Base-by-base conservation (phyloP, 2,797 vertebrate species). In the Spea hammondii region DNA sequence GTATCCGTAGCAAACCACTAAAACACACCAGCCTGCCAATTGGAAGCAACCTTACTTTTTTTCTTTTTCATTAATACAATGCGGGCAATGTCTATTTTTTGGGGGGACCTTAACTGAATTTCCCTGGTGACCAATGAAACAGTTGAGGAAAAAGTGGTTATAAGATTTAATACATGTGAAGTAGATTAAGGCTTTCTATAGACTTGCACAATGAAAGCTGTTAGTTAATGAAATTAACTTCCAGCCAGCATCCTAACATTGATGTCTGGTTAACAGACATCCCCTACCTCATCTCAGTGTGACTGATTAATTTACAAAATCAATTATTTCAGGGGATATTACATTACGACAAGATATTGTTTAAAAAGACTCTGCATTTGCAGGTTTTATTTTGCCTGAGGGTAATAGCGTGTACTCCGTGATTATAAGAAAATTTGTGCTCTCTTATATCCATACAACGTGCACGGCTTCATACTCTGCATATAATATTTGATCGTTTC, bases 1-100 rank as follows among this genome's bases (percentile, higher is more conserved):
- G 91, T 91, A 92, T 91, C 90, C 90, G 90, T 93, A 93, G 93
- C 92, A 93, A 93, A 93, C 91, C 92, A 92, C 90, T 90, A 92
- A 92, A 93, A 93, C 91, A 92, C 84, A 89, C 86, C 92, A 89
- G 69, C 83, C 86, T 91, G 92, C 91, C 92, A 93, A 89, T 92
- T 93, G 92, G 92, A 91, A 92, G 85, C 86, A 88, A 88, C 87
- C 86, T 90, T 84, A 83, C 84, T 89, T 90, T 32, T 2, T 32
- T 32, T 92, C 86, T 87, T 81, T 57, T 88, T 91, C 91, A 92
- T 91, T 92, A 91, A 91, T 91, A 88, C 82, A 89, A 91, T 89
- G 86, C 88, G 88, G 90, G 90, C 86, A 86, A 32, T 89, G 85
- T 89, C 90, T 86, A 83, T 89, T 91, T 62, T 92, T 89, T 70